Evolutionary conservation across 2,888 invertebrate genomes (phyloP).

Genomic region (Caprella mutica): DNA sequence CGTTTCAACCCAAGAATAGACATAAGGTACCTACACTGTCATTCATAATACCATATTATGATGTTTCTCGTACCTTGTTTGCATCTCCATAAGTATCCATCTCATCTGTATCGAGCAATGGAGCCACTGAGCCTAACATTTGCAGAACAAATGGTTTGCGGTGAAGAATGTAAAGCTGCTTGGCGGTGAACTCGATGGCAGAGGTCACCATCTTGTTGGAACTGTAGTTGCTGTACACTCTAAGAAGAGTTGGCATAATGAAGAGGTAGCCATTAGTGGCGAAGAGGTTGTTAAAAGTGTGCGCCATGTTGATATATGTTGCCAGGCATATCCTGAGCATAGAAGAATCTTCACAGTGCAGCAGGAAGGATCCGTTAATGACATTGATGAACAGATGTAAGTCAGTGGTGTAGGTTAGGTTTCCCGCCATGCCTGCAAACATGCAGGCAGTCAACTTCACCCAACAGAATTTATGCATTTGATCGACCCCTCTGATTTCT

Average conservation of each 20-base stretch:
- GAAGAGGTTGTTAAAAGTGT: conserved; percentile 97
- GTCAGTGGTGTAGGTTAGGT: conserved; percentile 92
- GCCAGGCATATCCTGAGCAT: conserved; percentile 87
- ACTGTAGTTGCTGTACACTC: conserved; percentile 95
- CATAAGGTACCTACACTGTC: too few species aligned
- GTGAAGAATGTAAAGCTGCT: conserved; percentile 95
- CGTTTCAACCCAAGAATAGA: too few species aligned
- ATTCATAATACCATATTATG: too few species aligned
- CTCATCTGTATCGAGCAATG: conserved; percentile 40
- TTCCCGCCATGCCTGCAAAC: conserved; percentile 97
- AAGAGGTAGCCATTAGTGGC: conserved; percentile 92
- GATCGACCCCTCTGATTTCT: conserved; percentile 81
- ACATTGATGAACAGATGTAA: conserved; percentile 96
- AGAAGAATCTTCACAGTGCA: conserved; percentile 93
- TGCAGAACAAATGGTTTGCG: conserved; percentile 95
- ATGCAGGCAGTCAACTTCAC: conserved; percentile 86
- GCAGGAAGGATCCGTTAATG: conserved; percentile 84
- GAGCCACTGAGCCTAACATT: conserved; percentile 97
- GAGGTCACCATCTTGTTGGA: conserved; percentile 89
- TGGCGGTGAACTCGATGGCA: conserved; percentile 94
- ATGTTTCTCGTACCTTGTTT: conserved; percentile 76
- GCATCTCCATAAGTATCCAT: conserved; percentile 61
- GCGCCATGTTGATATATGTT: conserved; percentile 92
- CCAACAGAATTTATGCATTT: conserved; percentile 98
- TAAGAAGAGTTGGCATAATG: conserved; percentile 93